These are phyloP conservation scores for Drosophila antonietae DNA, from an alignment of 2,888 invertebrate genomes.

Conservation along the genomic window DNA sequence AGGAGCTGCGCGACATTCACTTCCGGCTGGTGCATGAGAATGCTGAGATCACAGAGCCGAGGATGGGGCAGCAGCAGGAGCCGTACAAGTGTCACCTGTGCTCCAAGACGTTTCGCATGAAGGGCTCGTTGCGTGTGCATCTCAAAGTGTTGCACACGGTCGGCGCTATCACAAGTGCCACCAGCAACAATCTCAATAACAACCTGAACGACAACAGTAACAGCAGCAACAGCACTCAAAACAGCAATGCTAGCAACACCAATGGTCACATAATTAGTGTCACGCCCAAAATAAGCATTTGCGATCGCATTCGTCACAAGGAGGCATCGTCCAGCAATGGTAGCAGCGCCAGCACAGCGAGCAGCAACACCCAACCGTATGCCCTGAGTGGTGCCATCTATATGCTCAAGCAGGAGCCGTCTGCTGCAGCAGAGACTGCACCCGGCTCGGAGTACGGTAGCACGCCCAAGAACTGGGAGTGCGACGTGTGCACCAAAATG, in stretches of 20 bases:
- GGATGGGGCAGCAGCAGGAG: constrained; percentile 58
- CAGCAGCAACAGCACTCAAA: constrained; percentile 39
- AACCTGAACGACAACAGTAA: constrained; percentile 22
- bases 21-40: constrained; percentile 88
- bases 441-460: constrained; percentile 43
- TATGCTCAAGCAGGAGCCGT: constrained; percentile 62
- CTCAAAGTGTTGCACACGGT: constrained; percentile 90
- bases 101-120: constrained; percentile 92
- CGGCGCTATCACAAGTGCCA: constrained; percentile 41
- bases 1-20: constrained; percentile 90
- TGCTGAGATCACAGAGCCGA: constrained; percentile 25
- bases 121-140: constrained; percentile 93
- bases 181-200: constrained; percentile 52
- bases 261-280: constrained; percentile 43
- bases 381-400: constrained; percentile 69
- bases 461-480: constrained; percentile 93
- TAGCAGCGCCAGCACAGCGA: constrained; percentile 1
- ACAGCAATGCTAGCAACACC: constrained; percentile 22
- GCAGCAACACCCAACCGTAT: constrained; percentile 50
- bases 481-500: constrained; percentile 92
- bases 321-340: constrained; percentile 50
- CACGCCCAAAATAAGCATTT: constrained; percentile 77
- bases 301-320: constrained; percentile 81
- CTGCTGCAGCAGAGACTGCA: constrained; percentile 18
- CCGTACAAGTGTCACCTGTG: constrained; percentile 89